Evolutionary conservation across 2,888 invertebrate genomes (phyloP).

Genomic region (Hemithea aestivaria): DNA sequence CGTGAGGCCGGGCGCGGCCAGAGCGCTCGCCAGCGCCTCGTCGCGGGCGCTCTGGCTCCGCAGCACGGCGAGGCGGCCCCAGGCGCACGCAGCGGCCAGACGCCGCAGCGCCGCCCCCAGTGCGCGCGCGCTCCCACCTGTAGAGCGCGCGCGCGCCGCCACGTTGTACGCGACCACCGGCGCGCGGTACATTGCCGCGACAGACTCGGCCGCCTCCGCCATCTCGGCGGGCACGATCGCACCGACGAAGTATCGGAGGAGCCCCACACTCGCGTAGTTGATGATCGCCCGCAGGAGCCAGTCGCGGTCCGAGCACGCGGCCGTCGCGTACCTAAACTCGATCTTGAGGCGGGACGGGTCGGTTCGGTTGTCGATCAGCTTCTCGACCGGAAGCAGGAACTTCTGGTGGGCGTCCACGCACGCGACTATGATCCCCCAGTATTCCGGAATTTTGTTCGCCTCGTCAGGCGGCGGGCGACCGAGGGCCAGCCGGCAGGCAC

Average conservation of each 20-base stretch:
- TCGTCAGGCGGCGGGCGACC: too few species aligned
- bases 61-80: constrained; percentile 19
- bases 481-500: constrained; percentile 1
- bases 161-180: constrained; percentile 25
- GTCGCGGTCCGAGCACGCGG: background rate
- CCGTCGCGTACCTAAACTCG: too few species aligned
- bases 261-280: background rate
- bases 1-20: constrained; percentile 11
- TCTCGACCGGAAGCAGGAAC: too few species aligned
- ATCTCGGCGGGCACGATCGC: constrained; percentile 21
- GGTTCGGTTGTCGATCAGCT: too few species aligned
- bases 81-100: constrained; percentile 22
- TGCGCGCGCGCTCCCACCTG: constrained; percentile 6
- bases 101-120: constrained; percentile 15
- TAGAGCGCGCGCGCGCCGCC: constrained; percentile 9
- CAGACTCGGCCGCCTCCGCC: constrained; percentile 10
- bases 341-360: too few species aligned
- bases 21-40: constrained; percentile 4
- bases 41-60: constrained; percentile 13
- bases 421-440: background rate
- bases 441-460: background rate
- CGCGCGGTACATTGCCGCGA: constrained; percentile 9
- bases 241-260: constrained; percentile 7
- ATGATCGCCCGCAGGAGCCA: background rate
- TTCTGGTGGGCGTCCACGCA: background rate